These are phyloP conservation scores for Bovichtus diacanthus DNA, from an alignment of 2,797 vertebrate species.

Conservation along the genomic window DNA sequence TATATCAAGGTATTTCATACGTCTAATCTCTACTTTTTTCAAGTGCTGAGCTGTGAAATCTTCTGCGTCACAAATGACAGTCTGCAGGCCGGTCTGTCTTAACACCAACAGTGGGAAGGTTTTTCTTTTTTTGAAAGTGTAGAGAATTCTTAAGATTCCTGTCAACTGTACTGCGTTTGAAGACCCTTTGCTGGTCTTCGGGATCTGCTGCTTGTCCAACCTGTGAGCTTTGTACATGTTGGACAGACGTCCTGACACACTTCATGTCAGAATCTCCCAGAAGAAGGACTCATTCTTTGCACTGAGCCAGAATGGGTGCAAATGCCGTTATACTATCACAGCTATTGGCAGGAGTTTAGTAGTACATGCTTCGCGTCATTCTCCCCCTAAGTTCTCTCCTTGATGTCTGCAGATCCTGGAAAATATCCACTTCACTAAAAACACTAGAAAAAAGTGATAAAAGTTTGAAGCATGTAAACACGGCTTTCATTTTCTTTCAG, in stretches of 20 bases:
- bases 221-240: conserved; percentile 31
- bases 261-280: conserved; percentile 23
- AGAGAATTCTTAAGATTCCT: conserved; percentile 75
- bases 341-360: conserved; percentile 40
- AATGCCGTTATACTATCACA: conserved; percentile 27
- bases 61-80: conserved; percentile 42
- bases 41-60: conserved; percentile 36
- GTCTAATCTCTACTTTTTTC: neutral
- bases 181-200: conserved; percentile 11
- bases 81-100: conserved; percentile 55
- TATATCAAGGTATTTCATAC: neutral
- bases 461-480: conserved; percentile 62
- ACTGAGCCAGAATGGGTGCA: conserved; percentile 25
- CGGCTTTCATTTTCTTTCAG: conserved; percentile 46
- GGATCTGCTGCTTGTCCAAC: conserved; percentile 8
- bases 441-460: conserved; percentile 45
- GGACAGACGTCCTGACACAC: conserved; percentile 28
- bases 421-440: conserved; percentile 56
- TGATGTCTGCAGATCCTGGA: conserved; percentile 44
- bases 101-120: conserved; percentile 55
- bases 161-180: conserved; percentile 25
- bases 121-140: conserved; percentile 62
- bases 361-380: conserved; percentile 2
- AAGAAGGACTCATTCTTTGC: conserved; percentile 1
- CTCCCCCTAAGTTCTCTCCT: conserved; percentile 6